Conservation (phyloP, 2,888 invertebrate species). For the Andrena bucephala region DNA sequence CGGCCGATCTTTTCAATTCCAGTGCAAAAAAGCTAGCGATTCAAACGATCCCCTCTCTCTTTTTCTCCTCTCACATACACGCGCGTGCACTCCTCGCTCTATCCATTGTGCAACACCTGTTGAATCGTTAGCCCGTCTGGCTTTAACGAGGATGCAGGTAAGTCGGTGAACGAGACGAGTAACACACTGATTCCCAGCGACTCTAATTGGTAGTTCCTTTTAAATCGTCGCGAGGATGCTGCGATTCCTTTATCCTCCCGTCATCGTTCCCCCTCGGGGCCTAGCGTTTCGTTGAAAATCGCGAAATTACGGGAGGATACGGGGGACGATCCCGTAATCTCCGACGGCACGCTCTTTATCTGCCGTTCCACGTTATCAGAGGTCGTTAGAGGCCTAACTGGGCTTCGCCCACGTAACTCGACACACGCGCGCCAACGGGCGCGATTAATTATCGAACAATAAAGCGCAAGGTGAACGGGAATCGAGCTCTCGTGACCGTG, state of each 20-base stretch:
- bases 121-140: slow-evolving; percentile 72
- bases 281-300: not conserved
- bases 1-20: slow-evolving; percentile 34
- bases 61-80: slow-evolving; percentile 1
- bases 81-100: slow-evolving; percentile 31
- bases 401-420: slow-evolving; percentile 40
- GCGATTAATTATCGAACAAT: slow-evolving; percentile 74
- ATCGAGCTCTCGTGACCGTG: slow-evolving; percentile 55
- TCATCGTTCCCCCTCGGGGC: slow-evolving; percentile 1
- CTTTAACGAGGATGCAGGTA: slow-evolving; percentile 74
- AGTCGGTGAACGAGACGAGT: slow-evolving; percentile 67
- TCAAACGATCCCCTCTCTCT: slow-evolving; percentile 37
- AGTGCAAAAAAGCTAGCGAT: slow-evolving; percentile 25
- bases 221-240: not conserved
- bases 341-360: slow-evolving; percentile 15
- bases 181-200: slow-evolving; percentile 51
- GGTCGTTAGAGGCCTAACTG: slow-evolving; percentile 35
- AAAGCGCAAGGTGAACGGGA: slow-evolving; percentile 71
- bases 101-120: slow-evolving; percentile 72
- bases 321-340: not conserved
- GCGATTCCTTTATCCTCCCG: not conserved
- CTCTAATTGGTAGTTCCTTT: slow-evolving; percentile 63
- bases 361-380: slow-evolving; percentile 49
- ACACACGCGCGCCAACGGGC: slow-evolving; percentile 60
- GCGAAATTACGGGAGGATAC: too few relatives aligned